These are phyloP conservation scores for Theocolax elegans DNA, from an alignment of 1,140 invertebrate species.

Conservation along the genomic window DNA sequence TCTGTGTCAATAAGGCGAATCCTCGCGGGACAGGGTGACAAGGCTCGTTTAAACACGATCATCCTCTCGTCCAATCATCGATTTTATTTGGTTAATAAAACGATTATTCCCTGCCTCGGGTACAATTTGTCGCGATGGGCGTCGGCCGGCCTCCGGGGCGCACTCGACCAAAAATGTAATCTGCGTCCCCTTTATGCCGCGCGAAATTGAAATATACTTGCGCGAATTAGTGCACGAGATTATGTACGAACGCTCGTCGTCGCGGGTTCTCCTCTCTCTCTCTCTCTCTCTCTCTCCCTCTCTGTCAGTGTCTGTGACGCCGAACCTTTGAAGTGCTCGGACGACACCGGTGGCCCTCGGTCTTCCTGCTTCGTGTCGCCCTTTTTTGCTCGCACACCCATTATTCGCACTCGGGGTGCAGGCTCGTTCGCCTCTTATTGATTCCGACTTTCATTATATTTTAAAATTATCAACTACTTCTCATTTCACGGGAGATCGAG, in stretches of 20 bases:
- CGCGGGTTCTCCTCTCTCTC: slow-evolving; percentile 48
- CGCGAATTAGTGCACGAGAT: slow-evolving; percentile 57
- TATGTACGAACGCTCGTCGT: slow-evolving; percentile 55
- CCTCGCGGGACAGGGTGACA: slow-evolving; percentile 46
- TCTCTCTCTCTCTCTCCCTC: too few species aligned
- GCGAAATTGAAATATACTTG: slow-evolving; percentile 68
- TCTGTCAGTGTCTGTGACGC: too few species aligned
- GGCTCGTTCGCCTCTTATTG: too few species aligned
- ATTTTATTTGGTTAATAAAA: slow-evolving; percentile 69
- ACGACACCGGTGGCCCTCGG: too few species aligned
- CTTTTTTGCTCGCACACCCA: too few species aligned
- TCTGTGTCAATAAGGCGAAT: slow-evolving; percentile 66
- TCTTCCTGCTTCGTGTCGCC: too few species aligned
- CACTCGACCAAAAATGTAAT: slow-evolving; percentile 68
- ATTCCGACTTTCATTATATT: too few species aligned
- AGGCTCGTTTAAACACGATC: slow-evolving; percentile 50
- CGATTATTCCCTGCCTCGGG: slow-evolving; percentile 60
- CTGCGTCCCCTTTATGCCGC: slow-evolving; percentile 67
- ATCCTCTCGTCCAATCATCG: slow-evolving; percentile 61
- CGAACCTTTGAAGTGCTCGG: too few species aligned
- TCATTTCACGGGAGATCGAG: slow-evolving; percentile 53
- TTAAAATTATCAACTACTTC: slow-evolving; percentile 59
- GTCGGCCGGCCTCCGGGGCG: slow-evolving; percentile 45
- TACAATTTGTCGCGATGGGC: too few species aligned
- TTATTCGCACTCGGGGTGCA: too few species aligned